A percentile compares a stretch with the other conserved stretches of the same genome.
These are phyloP conservation scores for Schizopygopsis pylzovi DNA, from an alignment of 2,797 vertebrate species.

Conservation along the genomic window DNA sequence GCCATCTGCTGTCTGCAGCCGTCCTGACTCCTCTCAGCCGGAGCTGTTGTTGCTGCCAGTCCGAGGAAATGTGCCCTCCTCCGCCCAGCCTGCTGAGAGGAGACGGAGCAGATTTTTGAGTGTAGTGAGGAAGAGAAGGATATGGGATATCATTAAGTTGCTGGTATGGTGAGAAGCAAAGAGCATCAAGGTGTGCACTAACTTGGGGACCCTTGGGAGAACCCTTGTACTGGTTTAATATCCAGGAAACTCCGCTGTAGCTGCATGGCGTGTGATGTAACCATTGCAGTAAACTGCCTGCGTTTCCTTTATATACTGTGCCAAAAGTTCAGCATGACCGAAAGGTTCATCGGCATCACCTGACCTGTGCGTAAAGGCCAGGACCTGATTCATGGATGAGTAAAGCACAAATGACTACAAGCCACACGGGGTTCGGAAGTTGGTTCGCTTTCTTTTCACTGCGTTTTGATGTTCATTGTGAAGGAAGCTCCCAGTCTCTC, in stretches of 20 bases:
- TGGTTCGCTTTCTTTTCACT: conserved; percentile 27
- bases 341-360: conserved; percentile 31
- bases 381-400: conserved; percentile 13
- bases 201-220: neutral
- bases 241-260: conserved; percentile 20
- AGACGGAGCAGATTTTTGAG: conserved; percentile 37
- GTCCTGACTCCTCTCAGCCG: conserved; percentile 54
- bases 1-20: conserved; percentile 62
- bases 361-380: conserved; percentile 45
- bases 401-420: conserved; percentile 10
- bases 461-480: neutral
- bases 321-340: conserved; percentile 16
- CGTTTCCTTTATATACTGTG: conserved; percentile 36
- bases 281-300: neutral
- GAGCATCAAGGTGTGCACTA: conserved; percentile 27
- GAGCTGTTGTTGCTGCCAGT: conserved; percentile 63
- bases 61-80: conserved; percentile 61
- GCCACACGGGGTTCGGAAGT: conserved; percentile 24
- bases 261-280: neutral
- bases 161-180: neutral
- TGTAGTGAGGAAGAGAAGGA: conserved; percentile 2
- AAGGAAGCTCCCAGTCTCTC: conserved; percentile 16
- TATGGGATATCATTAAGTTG: conserved; percentile 14
- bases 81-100: conserved; percentile 42
- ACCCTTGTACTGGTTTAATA: neutral